Conservation (phyloP, 1,140 invertebrate species). For the Drosophila kurseongensis region DNA sequence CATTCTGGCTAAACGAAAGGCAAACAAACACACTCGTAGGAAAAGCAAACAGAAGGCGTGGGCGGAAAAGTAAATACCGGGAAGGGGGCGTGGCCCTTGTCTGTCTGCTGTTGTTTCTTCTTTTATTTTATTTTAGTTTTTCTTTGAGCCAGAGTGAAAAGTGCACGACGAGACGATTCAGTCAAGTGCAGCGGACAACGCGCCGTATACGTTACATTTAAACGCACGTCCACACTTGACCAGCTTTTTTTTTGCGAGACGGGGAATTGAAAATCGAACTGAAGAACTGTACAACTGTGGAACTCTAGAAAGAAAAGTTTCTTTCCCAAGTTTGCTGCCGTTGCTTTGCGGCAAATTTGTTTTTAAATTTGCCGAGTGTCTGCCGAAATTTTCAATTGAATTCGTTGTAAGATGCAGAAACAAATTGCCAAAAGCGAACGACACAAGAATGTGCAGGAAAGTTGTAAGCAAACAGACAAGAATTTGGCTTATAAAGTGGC, state of each 20-base stretch:
- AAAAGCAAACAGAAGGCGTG: constrained; percentile 53
- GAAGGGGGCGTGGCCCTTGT: constrained; percentile 30
- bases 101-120: constrained; percentile 25
- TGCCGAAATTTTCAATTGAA: constrained; percentile 67
- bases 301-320: constrained; percentile 37
- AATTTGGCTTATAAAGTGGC: constrained; percentile 80
- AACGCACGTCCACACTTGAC: constrained; percentile 77
- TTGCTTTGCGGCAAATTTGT: constrained; percentile 78
- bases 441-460: constrained; percentile 39
- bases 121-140: constrained; percentile 21
- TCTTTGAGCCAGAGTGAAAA: constrained; percentile 42
- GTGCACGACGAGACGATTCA: constrained; percentile 53
- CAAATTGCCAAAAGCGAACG: constrained; percentile 68
- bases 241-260: constrained; percentile 33
- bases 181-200: constrained; percentile 62
- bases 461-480: constrained; percentile 70
- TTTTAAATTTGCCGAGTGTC: constrained; percentile 78
- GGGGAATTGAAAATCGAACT: constrained; percentile 59
- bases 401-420: constrained; percentile 76
- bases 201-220: constrained; percentile 79
- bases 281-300: constrained; percentile 22
- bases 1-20: constrained; percentile 72
- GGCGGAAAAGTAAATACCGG: constrained; percentile 61
- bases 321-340: constrained; percentile 49
- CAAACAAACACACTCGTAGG: constrained; percentile 55